Conservation (phyloP, 1,140 invertebrate species). For the Papilio dardanus region DNA sequence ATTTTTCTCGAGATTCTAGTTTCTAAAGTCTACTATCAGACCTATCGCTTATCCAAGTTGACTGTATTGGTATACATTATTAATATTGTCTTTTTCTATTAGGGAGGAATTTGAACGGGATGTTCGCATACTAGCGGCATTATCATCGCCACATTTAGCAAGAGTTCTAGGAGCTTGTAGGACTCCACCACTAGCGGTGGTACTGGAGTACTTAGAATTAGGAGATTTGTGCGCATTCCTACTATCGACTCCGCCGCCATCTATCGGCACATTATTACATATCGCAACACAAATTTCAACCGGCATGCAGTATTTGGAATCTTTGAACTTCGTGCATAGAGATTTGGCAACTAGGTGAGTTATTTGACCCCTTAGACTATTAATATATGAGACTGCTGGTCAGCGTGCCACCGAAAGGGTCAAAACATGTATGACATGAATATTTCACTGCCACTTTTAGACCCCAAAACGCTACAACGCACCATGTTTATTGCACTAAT, state of each 20-base stretch:
- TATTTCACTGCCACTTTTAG: no score
- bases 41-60: no score
- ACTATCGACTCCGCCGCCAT: conserved; percentile 84
- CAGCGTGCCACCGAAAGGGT: no score
- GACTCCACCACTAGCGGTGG: conserved; percentile 91
- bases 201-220: conserved; percentile 95
- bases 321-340: conserved; percentile 91
- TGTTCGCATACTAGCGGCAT: conserved; percentile 92
- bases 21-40: no score
- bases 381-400: no score
- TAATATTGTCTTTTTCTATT: conserved; percentile 34
- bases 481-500: no score
- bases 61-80: neutral
- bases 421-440: no score
- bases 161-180: conserved; percentile 94
- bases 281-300: conserved; percentile 93
- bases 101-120: conserved; percentile 95
- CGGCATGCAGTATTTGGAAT: conserved; percentile 93
- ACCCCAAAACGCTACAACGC: no score
- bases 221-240: conserved; percentile 96
- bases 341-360: conserved; percentile 89
- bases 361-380: neutral
- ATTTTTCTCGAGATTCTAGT: no score
- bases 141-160: conserved; percentile 94
- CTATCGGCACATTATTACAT: conserved; percentile 87